Percentiles rank a stretch among this genome's conserved stretches.
Conservation (phyloP, 2,888 invertebrate genomes). For the Labia minor region DNA sequence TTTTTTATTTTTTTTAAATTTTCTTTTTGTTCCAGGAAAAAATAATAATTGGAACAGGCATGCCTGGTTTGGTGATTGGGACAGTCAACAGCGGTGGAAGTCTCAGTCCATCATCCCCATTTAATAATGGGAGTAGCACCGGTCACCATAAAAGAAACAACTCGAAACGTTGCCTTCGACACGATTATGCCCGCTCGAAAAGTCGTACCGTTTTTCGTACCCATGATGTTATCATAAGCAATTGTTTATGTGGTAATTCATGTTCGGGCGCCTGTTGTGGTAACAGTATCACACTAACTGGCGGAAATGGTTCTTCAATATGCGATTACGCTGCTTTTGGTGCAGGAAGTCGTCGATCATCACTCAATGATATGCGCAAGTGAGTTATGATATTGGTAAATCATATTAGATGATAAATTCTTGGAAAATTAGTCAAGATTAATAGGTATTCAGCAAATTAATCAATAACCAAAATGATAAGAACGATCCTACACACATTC, state of each 20-base stretch:
- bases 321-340: constrained; percentile 24
- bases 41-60: background rate
- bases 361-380: constrained; percentile 42
- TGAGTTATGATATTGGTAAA: constrained; percentile 25
- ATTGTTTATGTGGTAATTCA: constrained; percentile 25
- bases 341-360: constrained; percentile 36
- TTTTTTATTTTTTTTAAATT: too few species aligned
- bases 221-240: constrained; percentile 32
- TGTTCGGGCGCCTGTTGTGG: constrained; percentile 21
- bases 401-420: too few species aligned
- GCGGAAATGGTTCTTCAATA: background rate
- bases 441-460: too few species aligned
- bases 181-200: constrained; percentile 41
- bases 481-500: too few species aligned
- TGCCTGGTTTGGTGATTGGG: background rate
- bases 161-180: constrained; percentile 40
- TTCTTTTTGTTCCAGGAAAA: background rate
- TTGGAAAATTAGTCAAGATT: too few species aligned
- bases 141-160: constrained; percentile 33
- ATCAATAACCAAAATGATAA: too few species aligned
- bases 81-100: background rate
- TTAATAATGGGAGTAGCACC: constrained; percentile 18
- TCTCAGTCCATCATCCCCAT: background rate
- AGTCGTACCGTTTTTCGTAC: constrained; percentile 40
- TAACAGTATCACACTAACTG: constrained; percentile 21